Evolutionary conservation across 2,888 invertebrate genomes (phyloP).

Genomic region (Arge pagana): DNA sequence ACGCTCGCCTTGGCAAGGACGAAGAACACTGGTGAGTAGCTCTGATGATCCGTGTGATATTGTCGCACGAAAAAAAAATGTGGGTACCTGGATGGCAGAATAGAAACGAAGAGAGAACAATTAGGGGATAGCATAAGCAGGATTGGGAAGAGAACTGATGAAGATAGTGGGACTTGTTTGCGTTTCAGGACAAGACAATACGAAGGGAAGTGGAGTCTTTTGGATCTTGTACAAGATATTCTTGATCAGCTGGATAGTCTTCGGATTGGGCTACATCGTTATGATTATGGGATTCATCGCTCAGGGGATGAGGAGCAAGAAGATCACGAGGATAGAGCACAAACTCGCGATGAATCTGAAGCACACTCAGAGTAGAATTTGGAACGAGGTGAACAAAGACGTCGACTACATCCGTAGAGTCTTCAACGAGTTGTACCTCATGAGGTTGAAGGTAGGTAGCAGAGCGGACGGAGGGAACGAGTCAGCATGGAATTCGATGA

Average conservation of each 20-base stretch:
- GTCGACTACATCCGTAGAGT: conserved; percentile 74
- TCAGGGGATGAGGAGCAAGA: conserved; percentile 75
- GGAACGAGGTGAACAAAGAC: conserved; percentile 77
- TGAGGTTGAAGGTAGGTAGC: conserved; percentile 73
- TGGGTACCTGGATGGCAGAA: not conserved
- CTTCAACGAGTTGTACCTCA: conserved; percentile 80
- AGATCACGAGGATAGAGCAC: conserved; percentile 74
- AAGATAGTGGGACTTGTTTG: conserved; percentile 7
- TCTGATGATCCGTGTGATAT: conserved; percentile 42
- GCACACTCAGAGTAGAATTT: conserved; percentile 77
- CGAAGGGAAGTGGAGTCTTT: conserved; percentile 62
- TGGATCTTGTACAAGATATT: conserved; percentile 79
- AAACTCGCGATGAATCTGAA: conserved; percentile 77
- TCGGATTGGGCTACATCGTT: conserved; percentile 87
- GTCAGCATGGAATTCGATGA: not conserved
- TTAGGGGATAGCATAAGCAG: conserved; percentile 2
- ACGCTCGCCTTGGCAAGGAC: conserved; percentile 54
- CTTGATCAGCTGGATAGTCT: conserved; percentile 86
- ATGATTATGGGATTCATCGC: conserved; percentile 89
- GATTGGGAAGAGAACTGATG: not conserved
- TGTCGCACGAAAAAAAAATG: not conserved
- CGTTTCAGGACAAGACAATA: conserved; percentile 50
- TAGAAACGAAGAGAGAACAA: too few species aligned
- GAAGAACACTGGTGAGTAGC: conserved; percentile 2
- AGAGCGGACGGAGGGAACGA: not conserved